Conservation (phyloP, 2,113 vertebrate genomes). For the Cervus canadensis region DNA sequence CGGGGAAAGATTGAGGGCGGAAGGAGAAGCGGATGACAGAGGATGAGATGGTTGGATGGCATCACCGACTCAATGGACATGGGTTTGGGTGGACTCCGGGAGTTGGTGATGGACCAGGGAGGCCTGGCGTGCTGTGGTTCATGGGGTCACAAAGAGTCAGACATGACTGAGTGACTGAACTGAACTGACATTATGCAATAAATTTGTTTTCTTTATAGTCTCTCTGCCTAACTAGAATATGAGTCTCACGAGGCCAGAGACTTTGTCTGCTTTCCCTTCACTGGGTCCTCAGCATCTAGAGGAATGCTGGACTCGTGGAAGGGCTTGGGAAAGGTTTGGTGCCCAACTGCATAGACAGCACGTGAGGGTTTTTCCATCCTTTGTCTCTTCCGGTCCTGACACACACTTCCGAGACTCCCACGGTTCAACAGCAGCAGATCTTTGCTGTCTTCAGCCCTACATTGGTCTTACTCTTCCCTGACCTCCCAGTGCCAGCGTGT, state of each 20-base stretch:
- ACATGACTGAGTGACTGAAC: accelerated
- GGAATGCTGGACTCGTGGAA: accelerated
- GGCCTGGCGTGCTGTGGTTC: not conserved
- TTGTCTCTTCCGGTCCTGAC: not conserved
- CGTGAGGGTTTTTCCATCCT: not conserved
- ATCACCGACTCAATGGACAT: not conserved
- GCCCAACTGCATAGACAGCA: not conserved
- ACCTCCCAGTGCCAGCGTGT: not conserved
- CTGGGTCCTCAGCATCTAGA: not conserved
- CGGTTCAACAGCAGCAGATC: not conserved
- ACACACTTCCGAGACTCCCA: not conserved
- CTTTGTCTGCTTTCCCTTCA: not conserved
- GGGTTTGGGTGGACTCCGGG: not conserved
- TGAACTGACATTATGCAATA: not conserved
- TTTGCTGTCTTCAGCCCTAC: not conserved
- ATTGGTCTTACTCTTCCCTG: not conserved
- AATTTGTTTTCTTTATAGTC: not conserved
- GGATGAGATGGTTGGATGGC: not conserved
- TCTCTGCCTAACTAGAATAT: not conserved
- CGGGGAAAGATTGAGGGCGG: not conserved
- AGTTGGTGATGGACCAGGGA: not conserved
- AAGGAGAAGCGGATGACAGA: not conserved
- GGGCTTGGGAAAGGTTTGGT: no score
- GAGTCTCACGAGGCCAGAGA: not conserved
- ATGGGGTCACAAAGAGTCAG: not conserved